Evolutionary conservation across 1,140 invertebrate species (phyloP).

Genomic region (Kradibia gibbosae): DNA sequence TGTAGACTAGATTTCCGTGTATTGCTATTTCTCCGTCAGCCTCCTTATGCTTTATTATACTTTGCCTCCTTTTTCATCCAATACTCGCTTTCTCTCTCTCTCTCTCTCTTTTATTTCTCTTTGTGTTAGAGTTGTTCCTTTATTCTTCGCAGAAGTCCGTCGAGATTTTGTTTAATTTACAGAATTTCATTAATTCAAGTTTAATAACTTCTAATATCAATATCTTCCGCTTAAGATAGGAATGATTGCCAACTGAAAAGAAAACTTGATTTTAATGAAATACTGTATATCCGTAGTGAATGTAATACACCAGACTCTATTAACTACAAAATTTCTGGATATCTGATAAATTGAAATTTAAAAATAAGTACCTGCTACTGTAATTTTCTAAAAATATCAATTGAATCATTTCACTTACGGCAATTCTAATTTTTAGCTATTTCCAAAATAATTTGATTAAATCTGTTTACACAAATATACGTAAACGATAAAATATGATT

Average conservation of each 20-base stretch:
- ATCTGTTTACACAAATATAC: no score
- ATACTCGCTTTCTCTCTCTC: constrained; percentile 2
- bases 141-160: neutral
- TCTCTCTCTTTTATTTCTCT: neutral
- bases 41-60: neutral
- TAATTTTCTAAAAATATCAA: no score
- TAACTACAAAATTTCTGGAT: neutral
- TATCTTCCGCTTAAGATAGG: no score
- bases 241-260: neutral
- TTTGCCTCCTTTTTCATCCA: neutral
- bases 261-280: neutral
- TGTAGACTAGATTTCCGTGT: neutral
- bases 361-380: no score
- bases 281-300: neutral
- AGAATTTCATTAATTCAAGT: neutral
- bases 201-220: neutral
- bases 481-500: no score
- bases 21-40: neutral
- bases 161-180: neutral
- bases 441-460: no score
- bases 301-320: neutral
- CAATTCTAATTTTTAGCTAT: no score
- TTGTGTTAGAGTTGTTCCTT: neutral
- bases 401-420: no score
- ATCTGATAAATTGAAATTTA: no score